phyloP scores from a whole-genome alignment of 2,797 vertebrate genomes.

The Rachycentron canadum region DNA sequence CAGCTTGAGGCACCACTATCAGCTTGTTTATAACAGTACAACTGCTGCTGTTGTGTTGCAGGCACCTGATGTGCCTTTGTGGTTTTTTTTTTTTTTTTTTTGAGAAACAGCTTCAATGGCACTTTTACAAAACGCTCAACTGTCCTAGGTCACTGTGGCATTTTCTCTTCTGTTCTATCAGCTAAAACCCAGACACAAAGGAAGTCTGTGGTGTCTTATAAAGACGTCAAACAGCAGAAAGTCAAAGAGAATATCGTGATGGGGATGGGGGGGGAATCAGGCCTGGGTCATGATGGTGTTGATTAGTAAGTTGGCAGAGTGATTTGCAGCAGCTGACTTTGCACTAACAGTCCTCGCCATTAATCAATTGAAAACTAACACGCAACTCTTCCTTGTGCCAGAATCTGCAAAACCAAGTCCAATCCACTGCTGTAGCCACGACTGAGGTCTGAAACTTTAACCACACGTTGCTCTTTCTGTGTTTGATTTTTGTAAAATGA shows the following conservation, averaged over 20 bases:
- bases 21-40: conserved; percentile 11
- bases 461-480: neutral
- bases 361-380: neutral
- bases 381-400: too few relatives aligned
- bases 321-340: neutral
- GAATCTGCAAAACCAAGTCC: neutral
- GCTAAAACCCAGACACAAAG: neutral
- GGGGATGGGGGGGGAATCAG: neutral
- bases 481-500: neutral
- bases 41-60: neutral
- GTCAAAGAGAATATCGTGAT: neutral
- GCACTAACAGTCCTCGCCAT: too few relatives aligned
- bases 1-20: conserved; percentile 14
- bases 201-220: neutral
- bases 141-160: neutral
- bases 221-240: neutral
- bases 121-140: conserved; percentile 9
- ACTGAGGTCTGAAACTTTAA: neutral
- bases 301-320: neutral
- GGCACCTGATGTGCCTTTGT: conserved; percentile 16
- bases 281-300: neutral
- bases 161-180: neutral
- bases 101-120: neutral
- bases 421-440: neutral
- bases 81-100: neutral